These are phyloP conservation scores for Callithrix jacchus DNA, from an alignment of 2,113 vertebrate genomes.

Conservation along the genomic window DNA sequence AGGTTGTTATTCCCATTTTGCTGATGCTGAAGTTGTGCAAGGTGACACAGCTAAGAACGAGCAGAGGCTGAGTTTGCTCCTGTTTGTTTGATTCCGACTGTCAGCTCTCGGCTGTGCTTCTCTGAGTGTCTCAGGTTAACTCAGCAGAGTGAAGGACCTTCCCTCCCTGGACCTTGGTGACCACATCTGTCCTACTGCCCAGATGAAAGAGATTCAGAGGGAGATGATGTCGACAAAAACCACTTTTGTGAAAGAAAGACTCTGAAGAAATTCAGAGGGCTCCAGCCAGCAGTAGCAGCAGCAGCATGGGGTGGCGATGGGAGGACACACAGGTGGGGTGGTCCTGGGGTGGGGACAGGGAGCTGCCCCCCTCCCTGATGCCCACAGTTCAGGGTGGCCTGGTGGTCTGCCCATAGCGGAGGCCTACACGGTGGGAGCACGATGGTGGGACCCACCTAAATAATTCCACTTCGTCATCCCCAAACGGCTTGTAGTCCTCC, in stretches of 20 bases:
- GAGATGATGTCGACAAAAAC: not conserved
- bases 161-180: not conserved
- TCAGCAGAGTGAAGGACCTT: not conserved
- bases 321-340: rapidly evolving
- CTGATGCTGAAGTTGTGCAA: not conserved
- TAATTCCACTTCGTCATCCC: constrained; percentile 89
- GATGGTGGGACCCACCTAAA: constrained; percentile 89
- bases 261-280: not conserved
- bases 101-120: not conserved
- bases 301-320: not conserved
- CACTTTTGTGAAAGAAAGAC: not conserved
- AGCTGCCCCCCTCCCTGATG: not conserved
- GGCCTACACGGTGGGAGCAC: not conserved
- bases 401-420: not conserved
- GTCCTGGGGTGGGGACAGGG: not conserved
- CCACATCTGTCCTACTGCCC: not conserved
- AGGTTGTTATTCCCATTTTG: not conserved
- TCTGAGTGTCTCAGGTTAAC: not conserved
- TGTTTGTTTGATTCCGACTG: not conserved
- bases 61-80: not conserved
- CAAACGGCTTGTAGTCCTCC: constrained; percentile 94
- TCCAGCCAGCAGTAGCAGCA: not conserved
- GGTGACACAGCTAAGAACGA: not conserved
- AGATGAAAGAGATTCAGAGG: not conserved
- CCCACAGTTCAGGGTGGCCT: not conserved